Evolutionary conservation across 2,113 vertebrate species (phyloP), one percentile per base, ranked within the genome.

Genomic region (Tonatia bakeri): DNA sequence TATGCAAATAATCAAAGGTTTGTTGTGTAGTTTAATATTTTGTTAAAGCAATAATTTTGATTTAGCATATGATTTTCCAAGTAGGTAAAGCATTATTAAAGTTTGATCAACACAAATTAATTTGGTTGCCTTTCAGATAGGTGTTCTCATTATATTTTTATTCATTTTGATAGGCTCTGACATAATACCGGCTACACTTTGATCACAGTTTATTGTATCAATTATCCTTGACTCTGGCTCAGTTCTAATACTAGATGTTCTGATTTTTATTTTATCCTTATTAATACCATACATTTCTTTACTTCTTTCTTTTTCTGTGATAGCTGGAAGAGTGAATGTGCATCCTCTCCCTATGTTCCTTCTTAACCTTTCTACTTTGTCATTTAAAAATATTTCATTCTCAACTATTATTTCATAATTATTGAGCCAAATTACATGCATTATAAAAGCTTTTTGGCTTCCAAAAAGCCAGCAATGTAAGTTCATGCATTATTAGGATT

Each of bases 341-440:
- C 1, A 7, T 52, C 3, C 28, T 86, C 65, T 52, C 28, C 4
- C 40, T 40, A 65, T 45, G 16, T 69, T 91, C 16, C 5, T 88
- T 33, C 12, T 73, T 95, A 14, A 61, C 14, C 31, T 20, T 96
- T 38, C 19, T 87, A 38, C 38, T 92, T 92, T 70, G 3, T 93
- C 0, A 75, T 40, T 95, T 28, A 88, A 54, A 87, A n/a, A n/a
- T n/a, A n/a, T n/a, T n/a, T n/a, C n/a, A 90, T 54, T 24, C 82
- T 40, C 11, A 97, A 3, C 6, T 87, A 11, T 70, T 65, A 70
- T 82, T 94, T 97, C 52, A 7, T 13, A 96, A 22, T 82, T 96
- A 84, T 67, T 31, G 73, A 15, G 80, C 24, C 65, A 89, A 15
- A 28, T 61, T 45, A 84, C 17, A 11, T 72, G 3, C 36, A 45